A percentile compares a stretch with the other conserved stretches of the same genome.
These are phyloP conservation scores for Steromphala cineraria DNA, from an alignment of 2,888 invertebrate genomes.

Conservation along the genomic window DNA sequence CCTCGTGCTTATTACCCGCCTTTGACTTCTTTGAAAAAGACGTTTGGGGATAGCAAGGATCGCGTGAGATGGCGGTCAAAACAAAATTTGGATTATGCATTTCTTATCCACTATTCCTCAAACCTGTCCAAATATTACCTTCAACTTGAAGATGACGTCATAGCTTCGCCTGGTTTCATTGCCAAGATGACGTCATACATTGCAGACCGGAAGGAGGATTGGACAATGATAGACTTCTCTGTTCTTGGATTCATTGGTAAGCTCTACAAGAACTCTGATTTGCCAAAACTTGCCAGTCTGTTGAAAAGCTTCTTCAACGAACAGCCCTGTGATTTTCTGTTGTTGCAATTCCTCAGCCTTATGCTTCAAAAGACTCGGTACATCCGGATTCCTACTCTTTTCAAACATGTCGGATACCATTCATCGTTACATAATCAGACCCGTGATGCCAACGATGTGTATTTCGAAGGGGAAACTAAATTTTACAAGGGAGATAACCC, in stretches of 20 bases:
- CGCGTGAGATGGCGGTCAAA: conserved; percentile 74
- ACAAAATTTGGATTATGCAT: conserved; percentile 75
- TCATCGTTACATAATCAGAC: conserved; percentile 51
- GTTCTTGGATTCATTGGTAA: conserved; percentile 60
- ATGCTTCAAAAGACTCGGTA: conserved; percentile 43
- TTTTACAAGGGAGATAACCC: conserved; percentile 63
- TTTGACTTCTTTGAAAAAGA: conserved; percentile 57
- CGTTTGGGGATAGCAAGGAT: conserved; percentile 67
- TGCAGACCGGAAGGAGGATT: conserved; percentile 42
- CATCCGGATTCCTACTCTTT: conserved; percentile 40
- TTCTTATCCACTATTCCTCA: conserved; percentile 68
- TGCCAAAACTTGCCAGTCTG: conserved; percentile 57
- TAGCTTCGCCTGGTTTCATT: conserved; percentile 67
- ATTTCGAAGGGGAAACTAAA: conserved; percentile 23
- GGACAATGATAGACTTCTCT: conserved; percentile 56
- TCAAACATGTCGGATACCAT: conserved; percentile 53
- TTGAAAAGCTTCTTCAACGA: conserved; percentile 61
- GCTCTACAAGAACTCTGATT: conserved; percentile 47
- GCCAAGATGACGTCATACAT: conserved; percentile 68
- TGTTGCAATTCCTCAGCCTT: conserved; percentile 40
- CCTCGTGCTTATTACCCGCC: conserved; percentile 57
- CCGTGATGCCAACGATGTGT: conserved; percentile 41
- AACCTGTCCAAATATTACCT: conserved; percentile 69
- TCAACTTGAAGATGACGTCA: conserved; percentile 75
- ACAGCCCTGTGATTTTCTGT: conserved; percentile 52